phyloP scores from a whole-genome alignment of 2,113 vertebrate genomes.

The Oxyura jamaicensis region DNA sequence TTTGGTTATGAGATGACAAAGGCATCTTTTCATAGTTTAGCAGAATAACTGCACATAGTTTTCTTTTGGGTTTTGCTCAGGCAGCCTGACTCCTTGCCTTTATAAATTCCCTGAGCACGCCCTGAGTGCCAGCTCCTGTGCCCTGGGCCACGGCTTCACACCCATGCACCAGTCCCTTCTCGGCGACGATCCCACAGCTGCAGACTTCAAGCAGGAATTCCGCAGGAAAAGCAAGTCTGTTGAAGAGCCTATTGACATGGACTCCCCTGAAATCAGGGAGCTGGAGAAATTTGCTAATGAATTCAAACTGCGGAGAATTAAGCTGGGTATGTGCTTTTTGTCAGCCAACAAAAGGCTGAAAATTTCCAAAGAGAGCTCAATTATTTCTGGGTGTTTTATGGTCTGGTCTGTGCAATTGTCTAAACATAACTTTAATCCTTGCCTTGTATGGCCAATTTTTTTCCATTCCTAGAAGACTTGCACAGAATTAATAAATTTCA shows the following conservation, averaged over 20 bases:
- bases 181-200: constrained; percentile 77
- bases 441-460: background rate
- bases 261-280: constrained; percentile 95
- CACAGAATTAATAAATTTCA: background rate
- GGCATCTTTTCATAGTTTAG: background rate
- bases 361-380: background rate
- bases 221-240: constrained; percentile 85
- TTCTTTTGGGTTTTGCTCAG: constrained; percentile 65
- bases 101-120: constrained; percentile 96
- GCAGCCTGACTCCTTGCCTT: constrained; percentile 90
- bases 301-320: constrained; percentile 96
- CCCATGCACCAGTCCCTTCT: constrained; percentile 88
- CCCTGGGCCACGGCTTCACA: constrained; percentile 87
- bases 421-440: background rate
- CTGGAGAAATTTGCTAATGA: constrained; percentile 97
- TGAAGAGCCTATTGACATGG: constrained; percentile 90
- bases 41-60: background rate
- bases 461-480: background rate
- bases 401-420: background rate
- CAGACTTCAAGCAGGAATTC: constrained; percentile 90
- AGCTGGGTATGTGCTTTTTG: constrained; percentile 85
- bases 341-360: rapidly evolving
- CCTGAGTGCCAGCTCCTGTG: constrained; percentile 82
- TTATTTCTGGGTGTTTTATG: background rate
- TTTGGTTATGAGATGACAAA: rapidly evolving